phyloP scores from a whole-genome alignment of 2,888 invertebrate species.

The Mimas tiliae region DNA sequence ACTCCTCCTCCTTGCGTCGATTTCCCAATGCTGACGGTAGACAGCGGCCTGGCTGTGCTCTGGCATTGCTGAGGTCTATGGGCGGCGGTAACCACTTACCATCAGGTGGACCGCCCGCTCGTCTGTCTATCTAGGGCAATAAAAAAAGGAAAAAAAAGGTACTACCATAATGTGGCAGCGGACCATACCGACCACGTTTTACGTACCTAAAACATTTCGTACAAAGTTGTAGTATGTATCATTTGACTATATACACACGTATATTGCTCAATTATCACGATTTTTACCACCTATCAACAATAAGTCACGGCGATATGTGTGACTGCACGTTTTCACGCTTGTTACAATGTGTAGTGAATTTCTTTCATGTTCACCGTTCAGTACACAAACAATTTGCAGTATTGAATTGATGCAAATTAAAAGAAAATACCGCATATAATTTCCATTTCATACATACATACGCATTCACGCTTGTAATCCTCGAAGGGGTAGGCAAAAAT shows the following conservation, averaged over 20 bases:
- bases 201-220: neutral
- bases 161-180: too few relatives aligned
- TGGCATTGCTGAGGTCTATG: too few relatives aligned
- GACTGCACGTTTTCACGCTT: constrained; percentile 16
- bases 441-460: neutral
- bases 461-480: too few relatives aligned
- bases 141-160: too few relatives aligned
- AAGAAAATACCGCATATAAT: neutral
- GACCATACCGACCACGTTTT: too few relatives aligned
- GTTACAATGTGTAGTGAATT: constrained; percentile 1
- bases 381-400: constrained; percentile 8
- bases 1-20: too few relatives aligned
- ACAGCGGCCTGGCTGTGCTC: too few relatives aligned
- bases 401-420: neutral
- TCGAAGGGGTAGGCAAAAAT: too few relatives aligned
- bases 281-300: constrained; percentile 8
- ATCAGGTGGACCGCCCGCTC: too few relatives aligned
- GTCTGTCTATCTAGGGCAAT: too few relatives aligned
- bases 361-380: constrained; percentile 7
- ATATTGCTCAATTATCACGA: neutral
- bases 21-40: too few relatives aligned
- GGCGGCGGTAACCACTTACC: too few relatives aligned
- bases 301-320: constrained; percentile 21
- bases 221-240: neutral
- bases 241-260: neutral